phyloP scores from a whole-genome alignment of 2,888 invertebrate genomes.

The Odontocolon sp. region DNA sequence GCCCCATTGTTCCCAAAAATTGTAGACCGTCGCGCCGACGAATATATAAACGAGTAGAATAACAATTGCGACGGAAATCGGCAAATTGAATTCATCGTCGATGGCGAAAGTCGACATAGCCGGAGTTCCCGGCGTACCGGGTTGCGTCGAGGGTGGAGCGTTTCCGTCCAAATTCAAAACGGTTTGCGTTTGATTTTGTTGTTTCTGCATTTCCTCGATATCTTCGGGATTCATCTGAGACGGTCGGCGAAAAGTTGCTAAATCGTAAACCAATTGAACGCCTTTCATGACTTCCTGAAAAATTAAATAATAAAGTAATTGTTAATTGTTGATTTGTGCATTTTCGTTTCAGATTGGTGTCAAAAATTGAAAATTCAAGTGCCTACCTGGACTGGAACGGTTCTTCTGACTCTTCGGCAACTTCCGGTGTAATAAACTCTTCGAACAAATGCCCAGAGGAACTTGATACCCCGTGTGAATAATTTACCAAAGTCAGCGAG shows the following conservation, averaged over 20 bases:
- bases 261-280: conserved; percentile 90
- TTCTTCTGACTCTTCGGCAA: conserved; percentile 89
- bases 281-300: conserved; percentile 91
- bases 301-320: too few species aligned
- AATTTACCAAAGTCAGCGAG: conserved; percentile 96
- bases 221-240: conserved; percentile 85
- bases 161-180: conserved; percentile 78
- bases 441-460: conserved; percentile 93
- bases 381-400: conserved; percentile 89
- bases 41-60: conserved; percentile 93
- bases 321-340: too few species aligned
- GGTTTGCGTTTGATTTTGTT: conserved; percentile 71
- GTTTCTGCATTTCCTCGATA: conserved; percentile 80
- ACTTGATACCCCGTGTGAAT: conserved; percentile 94
- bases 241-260: conserved; percentile 88
- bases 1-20: conserved; percentile 91
- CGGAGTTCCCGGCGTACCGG: conserved; percentile 88
- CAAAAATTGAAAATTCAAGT: too few species aligned
- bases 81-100: conserved; percentile 97
- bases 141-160: conserved; percentile 78
- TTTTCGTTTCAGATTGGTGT: too few species aligned
- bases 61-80: conserved; percentile 93
- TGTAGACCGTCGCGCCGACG: conserved; percentile 91
- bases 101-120: conserved; percentile 90
- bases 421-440: conserved; percentile 93